A percentile compares a stretch with the other conserved stretches of the same genome.
Conservation (phyloP, 2,888 invertebrate species). For the Lepidochitona cinerea region DNA sequence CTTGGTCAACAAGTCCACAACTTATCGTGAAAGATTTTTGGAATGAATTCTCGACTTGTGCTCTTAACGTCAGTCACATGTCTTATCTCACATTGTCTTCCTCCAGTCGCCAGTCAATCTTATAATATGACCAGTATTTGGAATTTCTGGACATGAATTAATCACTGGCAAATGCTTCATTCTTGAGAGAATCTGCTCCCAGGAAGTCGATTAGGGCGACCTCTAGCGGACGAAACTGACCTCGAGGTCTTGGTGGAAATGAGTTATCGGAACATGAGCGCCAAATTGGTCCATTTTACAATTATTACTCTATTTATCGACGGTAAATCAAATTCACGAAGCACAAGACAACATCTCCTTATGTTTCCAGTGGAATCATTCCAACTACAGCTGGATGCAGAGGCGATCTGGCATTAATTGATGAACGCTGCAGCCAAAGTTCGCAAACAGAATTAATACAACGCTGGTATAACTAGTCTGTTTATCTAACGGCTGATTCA, state of each 20-base stretch:
- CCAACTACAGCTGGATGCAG: background rate
- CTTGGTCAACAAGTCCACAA: background rate
- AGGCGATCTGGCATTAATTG: no score
- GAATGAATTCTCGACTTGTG: no score
- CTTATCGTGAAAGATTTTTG: no score
- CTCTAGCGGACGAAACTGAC: background rate
- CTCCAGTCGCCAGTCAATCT: no score
- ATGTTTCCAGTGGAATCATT: background rate
- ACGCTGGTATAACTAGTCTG: no score
- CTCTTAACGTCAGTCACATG: no score
- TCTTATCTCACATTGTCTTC: no score
- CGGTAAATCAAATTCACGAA: background rate
- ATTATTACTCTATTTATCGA: constrained; percentile 3
- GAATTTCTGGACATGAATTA: background rate
- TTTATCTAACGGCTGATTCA: no score
- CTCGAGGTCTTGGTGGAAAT: background rate
- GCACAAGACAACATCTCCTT: background rate
- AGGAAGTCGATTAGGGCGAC: no score
- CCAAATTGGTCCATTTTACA: constrained; percentile 1
- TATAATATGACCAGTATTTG: background rate
- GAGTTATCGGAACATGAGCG: constrained; percentile 1
- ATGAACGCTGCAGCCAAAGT: no score
- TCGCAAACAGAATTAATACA: no score
- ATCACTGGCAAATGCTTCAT: background rate
- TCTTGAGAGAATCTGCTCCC: no score